Conservation (phyloP, 1,140 invertebrate genomes). For the Manduca sexta region DNA sequence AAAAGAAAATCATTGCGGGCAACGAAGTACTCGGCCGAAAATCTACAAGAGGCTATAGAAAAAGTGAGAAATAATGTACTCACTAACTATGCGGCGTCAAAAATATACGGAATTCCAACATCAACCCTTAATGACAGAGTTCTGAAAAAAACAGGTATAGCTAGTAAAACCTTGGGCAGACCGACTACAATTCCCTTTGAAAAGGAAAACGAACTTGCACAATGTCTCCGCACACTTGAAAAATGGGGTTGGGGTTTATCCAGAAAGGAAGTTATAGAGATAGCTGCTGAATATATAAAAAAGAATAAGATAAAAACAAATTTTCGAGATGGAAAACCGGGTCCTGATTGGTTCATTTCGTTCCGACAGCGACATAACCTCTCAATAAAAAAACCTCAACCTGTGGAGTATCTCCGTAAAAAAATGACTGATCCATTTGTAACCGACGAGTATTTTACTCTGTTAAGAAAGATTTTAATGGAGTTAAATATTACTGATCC, state of each 20-base stretch:
- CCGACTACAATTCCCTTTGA: conserved; percentile 21
- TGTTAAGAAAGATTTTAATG: conserved; percentile 19
- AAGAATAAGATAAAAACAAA: conserved; percentile 35
- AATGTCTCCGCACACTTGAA: conserved; percentile 29
- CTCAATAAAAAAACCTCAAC: conserved; percentile 47
- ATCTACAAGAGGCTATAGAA: no score
- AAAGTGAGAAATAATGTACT: no score
- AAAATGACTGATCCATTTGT: conserved; percentile 32
- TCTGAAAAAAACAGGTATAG: no score
- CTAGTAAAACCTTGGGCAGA: conserved; percentile 22
- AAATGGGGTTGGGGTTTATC: conserved; percentile 44
- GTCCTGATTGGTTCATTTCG: conserved; percentile 43
- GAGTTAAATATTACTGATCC: conserved; percentile 25
- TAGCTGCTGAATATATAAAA: conserved; percentile 31
- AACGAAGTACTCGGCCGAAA: no score
- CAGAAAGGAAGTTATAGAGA: conserved; percentile 32
- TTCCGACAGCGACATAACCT: conserved; percentile 42
- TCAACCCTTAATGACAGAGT: conserved; percentile 3
- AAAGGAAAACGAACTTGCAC: conserved; percentile 27
- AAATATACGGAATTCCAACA: conserved; percentile 7
- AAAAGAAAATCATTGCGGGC: no score
- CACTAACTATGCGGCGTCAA: conserved; percentile 1
- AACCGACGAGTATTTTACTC: conserved; percentile 26
- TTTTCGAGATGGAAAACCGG: conserved; percentile 45
- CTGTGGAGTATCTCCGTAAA: conserved; percentile 40